These are phyloP conservation scores for Eulithis testata DNA, from an alignment of 2,888 invertebrate species.

Conservation along the genomic window DNA sequence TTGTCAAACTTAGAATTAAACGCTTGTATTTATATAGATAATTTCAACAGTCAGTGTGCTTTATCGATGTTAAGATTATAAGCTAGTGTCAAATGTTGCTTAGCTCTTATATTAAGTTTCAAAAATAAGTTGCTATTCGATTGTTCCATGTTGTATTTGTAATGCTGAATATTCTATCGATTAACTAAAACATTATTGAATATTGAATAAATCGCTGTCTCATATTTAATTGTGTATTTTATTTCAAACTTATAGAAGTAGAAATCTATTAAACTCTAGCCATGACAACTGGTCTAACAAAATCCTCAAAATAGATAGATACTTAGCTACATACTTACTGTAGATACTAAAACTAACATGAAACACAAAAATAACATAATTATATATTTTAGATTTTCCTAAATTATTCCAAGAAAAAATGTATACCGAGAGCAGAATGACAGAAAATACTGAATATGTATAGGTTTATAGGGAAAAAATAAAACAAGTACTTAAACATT, in stretches of 20 bases:
- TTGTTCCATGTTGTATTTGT: constrained; percentile 84
- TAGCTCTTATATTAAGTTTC: constrained; percentile 78
- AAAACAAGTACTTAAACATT: constrained; percentile 27
- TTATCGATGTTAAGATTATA: constrained; percentile 66
- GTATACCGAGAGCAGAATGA: too few species aligned
- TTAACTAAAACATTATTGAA: constrained; percentile 77
- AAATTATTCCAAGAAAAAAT: too few species aligned
- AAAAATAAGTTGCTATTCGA: constrained; percentile 77
- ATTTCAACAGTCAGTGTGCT: constrained; percentile 77
- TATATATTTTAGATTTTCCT: too few species aligned
- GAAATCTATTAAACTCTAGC: background rate
- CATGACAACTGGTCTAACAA: background rate
- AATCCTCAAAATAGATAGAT: too few species aligned
- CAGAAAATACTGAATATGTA: too few species aligned
- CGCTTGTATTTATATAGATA: constrained; percentile 51
- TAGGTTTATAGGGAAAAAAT: constrained; percentile 29
- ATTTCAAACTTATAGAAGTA: constrained; percentile 39
- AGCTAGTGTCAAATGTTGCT: constrained; percentile 67
- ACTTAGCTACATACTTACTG: too few species aligned
- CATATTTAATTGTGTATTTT: constrained; percentile 70
- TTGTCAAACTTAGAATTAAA: constrained; percentile 41
- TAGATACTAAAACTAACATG: too few species aligned
- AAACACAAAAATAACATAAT: too few species aligned
- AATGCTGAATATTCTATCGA: constrained; percentile 83
- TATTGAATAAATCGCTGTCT: constrained; percentile 83